These are phyloP conservation scores for Petrocephalus sullivani DNA, from an alignment of 2,797 vertebrate genomes.

Conservation along the genomic window DNA sequence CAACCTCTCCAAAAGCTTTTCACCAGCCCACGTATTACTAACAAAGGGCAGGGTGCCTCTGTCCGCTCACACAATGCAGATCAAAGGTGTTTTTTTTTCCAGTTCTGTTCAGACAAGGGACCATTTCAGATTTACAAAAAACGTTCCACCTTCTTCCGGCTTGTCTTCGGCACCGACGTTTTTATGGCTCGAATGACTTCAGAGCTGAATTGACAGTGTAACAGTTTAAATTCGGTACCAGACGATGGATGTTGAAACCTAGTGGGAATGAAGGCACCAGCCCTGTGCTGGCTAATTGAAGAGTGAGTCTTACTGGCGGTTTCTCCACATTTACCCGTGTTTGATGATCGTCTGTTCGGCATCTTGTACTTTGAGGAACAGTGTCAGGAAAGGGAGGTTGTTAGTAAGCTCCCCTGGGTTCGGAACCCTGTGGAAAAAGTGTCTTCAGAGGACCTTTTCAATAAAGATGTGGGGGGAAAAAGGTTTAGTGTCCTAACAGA, in stretches of 20 bases:
- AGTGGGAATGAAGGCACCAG: neutral
- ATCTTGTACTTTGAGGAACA: neutral
- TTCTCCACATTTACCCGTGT: neutral
- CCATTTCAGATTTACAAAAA: neutral
- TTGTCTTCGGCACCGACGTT: neutral
- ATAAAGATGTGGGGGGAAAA: neutral
- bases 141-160: neutral
- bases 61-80: neutral
- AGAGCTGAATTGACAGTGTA: neutral
- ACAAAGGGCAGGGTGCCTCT: conserved; percentile 28
- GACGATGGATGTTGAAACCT: neutral
- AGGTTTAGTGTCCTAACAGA: neutral
- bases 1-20: conserved; percentile 69
- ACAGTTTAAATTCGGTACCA: conserved; percentile 5
- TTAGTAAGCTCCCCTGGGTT: neutral
- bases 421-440: neutral
- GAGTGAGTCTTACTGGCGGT: neutral
- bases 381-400: neutral
- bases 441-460: neutral
- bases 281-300: neutral
- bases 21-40: conserved; percentile 68
- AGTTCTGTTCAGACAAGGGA: neutral
- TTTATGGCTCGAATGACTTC: neutral
- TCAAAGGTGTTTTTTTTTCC: neutral
- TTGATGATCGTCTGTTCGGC: neutral